Base-by-base conservation (phyloP, 2,888 invertebrate species). In the Cephus rjabovi region DNA sequence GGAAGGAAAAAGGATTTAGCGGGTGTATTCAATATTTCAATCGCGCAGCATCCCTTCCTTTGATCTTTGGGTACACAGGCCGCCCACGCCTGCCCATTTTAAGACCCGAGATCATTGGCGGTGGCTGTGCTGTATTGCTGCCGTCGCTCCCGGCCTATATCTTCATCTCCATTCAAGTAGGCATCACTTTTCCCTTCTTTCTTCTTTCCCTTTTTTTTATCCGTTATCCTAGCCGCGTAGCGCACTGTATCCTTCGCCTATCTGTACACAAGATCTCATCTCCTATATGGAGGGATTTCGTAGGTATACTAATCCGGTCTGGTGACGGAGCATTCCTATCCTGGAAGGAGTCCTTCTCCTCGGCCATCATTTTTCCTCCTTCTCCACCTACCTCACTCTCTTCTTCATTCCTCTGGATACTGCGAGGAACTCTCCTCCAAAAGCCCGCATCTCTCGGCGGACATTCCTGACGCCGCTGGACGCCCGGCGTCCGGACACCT, bases 31-130 rank as follows among this genome's bases (percentile, higher is more conserved):
- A 87, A 87, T 86, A 87, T 87, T 87, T 87, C 86, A 85, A 87
- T 87, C 85, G 86, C 77, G 79, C 71, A 56, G 82, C 83, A 83
- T 79, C 81, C 82, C 80, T 77, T 81, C 81, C 87, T 88, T 88
- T 88, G 87, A 87, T 87, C 87, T 86, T 81, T 76, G 79, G 84
- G 86, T 85, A 85, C 85, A 86, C 86, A 85, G 84, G 86, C 86
- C 87, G 87, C 87, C 87, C 83, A 86, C 84, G 86, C 82, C 83
- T 85, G 85, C 83, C 85, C 85, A 84, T 84, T 85, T 86, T 85
- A 77, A 79, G 71, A 71, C 71, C 71, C 71, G 9, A 34, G 71
- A 71, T 71, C 71, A 33, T 71, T 34, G 71, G 31, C 71, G 56
- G 56, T 23, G 56, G 56, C 56, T 56, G 23, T 56, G 56, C 56